phyloP scores from a whole-genome alignment of 1,140 invertebrate species.

The Coenobita brevimanus region DNA sequence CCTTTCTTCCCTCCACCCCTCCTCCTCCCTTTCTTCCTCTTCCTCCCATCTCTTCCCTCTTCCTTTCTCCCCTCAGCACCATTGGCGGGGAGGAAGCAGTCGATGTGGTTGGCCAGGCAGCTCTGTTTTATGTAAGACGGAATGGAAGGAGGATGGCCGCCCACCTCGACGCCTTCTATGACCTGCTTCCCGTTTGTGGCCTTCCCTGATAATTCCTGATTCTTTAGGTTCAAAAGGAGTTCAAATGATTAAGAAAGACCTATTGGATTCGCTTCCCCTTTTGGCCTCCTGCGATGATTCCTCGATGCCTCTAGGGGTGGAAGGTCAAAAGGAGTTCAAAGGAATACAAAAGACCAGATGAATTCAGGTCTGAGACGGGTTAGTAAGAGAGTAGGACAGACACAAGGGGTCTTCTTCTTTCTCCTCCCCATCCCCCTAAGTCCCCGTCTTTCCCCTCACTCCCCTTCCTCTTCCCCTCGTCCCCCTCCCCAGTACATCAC shows the following conservation, averaged over 20 bases:
- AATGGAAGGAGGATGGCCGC: slow-evolving; percentile 57
- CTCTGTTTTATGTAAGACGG: slow-evolving; percentile 26
- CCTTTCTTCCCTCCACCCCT: too few species aligned
- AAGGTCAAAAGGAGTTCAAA: too few species aligned
- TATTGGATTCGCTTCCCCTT: not conserved
- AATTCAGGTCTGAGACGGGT: too few species aligned
- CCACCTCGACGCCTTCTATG: slow-evolving; percentile 31
- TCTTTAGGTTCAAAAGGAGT: too few species aligned
- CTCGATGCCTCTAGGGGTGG: too few species aligned
- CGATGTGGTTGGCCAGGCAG: slow-evolving; percentile 37
- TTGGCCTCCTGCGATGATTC: too few species aligned
- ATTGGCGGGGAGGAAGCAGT: not conserved
- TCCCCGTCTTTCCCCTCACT: not conserved
- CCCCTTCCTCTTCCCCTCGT: not conserved
- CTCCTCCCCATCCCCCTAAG: not conserved
- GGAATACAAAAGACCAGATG: too few species aligned
- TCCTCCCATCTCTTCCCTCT: not conserved
- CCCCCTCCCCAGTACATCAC: not conserved
- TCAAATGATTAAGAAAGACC: too few species aligned
- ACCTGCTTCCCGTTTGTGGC: slow-evolving; percentile 31
- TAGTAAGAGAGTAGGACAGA: too few species aligned
- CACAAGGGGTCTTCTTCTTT: not conserved
- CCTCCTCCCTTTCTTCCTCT: too few species aligned
- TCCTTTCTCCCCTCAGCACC: not conserved
- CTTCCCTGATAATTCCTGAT: too few species aligned